Base-by-base conservation (phyloP, 2,113 vertebrate genomes). In the Oncorhynchus tshawytscha region DNA sequence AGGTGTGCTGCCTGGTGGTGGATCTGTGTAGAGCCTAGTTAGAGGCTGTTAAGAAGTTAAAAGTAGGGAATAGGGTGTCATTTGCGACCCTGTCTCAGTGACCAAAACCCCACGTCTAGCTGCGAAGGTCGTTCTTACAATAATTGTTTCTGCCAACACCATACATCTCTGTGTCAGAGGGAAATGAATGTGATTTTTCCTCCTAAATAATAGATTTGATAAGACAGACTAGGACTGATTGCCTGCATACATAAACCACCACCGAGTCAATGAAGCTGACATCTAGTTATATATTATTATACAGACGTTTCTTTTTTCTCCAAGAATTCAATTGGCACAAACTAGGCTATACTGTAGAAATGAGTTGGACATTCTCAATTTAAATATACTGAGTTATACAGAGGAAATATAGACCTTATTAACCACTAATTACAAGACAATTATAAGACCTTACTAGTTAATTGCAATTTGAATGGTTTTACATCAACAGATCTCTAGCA, bases 121-220 rank as follows among this genome's bases (percentile, higher is more conserved):
- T 95, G 92, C 93, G 86, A 92, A 94, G 95, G 88, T 87, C 82
- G 92, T 90, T 86, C 90, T 86, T 87, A 84, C 88, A 91, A 91
- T 95, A 95, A 97, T 95, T 95, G 94, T 96, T 97, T 91, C 95
- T 95, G 93, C 93, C 94, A 96, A 94, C 77, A 34, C 93, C 88
- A 95, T 95, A 95, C 90, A 95, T 96, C 94, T 95, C 85, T 90
- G 90, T 94, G 94, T 95, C 95, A 95, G 92, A 92, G 91, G 87
- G 91, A 92, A 94, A 93, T 94, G 88, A 91, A 92, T 93, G 91
- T 90, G 92, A 92, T 94, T 94, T 95, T 95, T 94, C 93, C 92
- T 93, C 81, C 88, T 95, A 92, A 96, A 97, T 95, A 94, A 96
- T 96, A 95, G 92, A 95, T 95, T 81, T 76, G 54, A 81, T 87